Evolutionary conservation across 2,113 vertebrate genomes (phyloP), one percentile per base, ranked within the genome.

Genomic region (Tetraodon nigroviridis): DNA sequence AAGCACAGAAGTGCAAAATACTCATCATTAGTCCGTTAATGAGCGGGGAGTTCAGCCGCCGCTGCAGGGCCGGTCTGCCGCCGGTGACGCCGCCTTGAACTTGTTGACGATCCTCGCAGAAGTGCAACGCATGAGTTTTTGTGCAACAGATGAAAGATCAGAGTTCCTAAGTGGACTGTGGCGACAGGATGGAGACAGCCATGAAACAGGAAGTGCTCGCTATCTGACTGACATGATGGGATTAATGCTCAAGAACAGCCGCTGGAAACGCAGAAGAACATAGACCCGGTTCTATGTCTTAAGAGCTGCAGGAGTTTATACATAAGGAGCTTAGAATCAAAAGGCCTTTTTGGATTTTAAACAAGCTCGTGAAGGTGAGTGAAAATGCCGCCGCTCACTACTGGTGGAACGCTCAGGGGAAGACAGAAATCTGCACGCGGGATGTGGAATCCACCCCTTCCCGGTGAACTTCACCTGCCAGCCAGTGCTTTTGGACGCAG

Each of bases 101-200:
- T 18, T 75, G 62, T 49, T 32, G 44, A 76, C 45, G 32, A 12
- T 12, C 32, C 32, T 12, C 32, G 32, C 32, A 79, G 67, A 88
- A 90, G 89, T 92, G 88, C 87, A 84, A 86, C 47, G 52, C 70
- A 51, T 75, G 69, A 79, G 61, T 55, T 61, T 76, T 77, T 90
- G 86, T 90, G 88, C 88, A 90, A 90, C 73, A 79, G 71, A 83
- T 51, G 49, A 29, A 21, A 64, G 46, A 21, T 78, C 61, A 48
- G 51, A 80, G 71, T 75, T 64, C 37, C 61, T 71, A 60, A 75
- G 6, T 32, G 53, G 44, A 79, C 7, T 27, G 7, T 27, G 5
- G 24, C 24, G 24, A 27, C 58, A 75, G 69, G 61, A 73, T 64
- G 7, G 19, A 49, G 21, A 48, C 44, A 49, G 11, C 81, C 77